phyloP scores from a whole-genome alignment of 2,797 vertebrate genomes.

The Pipistrellus pygmaeus region DNA sequence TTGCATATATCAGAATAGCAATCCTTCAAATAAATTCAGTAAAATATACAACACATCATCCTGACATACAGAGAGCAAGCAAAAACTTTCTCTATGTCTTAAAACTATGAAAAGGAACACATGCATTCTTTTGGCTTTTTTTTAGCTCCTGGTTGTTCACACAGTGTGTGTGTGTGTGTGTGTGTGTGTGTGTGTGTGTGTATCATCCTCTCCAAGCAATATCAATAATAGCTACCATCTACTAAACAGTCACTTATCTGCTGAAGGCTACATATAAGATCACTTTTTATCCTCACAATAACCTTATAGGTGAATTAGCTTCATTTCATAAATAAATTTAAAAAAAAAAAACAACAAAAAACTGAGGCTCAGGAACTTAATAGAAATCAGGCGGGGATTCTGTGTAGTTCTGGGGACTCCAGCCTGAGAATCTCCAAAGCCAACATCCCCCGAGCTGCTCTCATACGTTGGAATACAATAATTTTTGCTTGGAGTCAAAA shows the following conservation, averaged over 20 bases:
- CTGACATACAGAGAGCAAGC: conserved; percentile 3
- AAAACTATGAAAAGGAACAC: not conserved
- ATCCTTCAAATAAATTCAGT: conserved; percentile 55
- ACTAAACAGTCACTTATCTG: not conserved
- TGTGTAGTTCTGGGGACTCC: not conserved
- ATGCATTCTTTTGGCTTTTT: not conserved
- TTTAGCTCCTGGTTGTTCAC: conserved; percentile 48
- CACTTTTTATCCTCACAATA: not conserved
- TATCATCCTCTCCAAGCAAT: not conserved
- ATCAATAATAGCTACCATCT: not conserved
- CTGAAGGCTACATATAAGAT: not conserved
- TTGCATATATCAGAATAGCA: conserved; percentile 14
- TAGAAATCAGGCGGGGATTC: not conserved
- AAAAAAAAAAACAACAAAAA: not conserved
- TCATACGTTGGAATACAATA: not conserved
- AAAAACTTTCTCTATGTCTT: conserved; percentile 2
- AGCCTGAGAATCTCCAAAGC: not conserved
- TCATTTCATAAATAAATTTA: conserved; percentile 3
- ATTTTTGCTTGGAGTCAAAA: conserved; percentile 22
- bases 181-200: not conserved
- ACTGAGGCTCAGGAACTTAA: not conserved
- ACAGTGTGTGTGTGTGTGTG: not conserved
- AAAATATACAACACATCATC: conserved; percentile 36
- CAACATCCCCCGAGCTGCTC: not conserved
- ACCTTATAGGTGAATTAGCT: not conserved